These are phyloP conservation scores for Falco concolor DNA, from an alignment of 2,797 vertebrate genomes.

Conservation along the genomic window DNA sequence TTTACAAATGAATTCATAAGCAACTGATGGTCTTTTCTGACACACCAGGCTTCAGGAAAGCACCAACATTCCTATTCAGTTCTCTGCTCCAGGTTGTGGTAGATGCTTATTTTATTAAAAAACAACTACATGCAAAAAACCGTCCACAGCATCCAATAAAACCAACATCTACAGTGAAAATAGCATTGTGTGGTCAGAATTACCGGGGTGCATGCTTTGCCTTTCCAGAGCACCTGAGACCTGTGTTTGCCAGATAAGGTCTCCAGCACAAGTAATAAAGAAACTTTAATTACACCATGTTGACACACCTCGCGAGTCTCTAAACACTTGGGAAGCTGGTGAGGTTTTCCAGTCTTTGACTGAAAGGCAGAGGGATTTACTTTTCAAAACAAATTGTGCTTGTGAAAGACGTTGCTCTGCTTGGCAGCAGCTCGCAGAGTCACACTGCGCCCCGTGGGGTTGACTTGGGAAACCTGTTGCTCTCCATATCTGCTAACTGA, in stretches of 20 bases:
- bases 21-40: background rate
- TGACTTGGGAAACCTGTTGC: too few relatives aligned
- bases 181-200: fast-evolving
- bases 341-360: background rate
- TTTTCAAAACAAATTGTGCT: background rate
- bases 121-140: background rate
- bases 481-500: background rate
- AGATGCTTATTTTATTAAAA: background rate
- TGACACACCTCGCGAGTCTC: background rate
- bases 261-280: background rate
- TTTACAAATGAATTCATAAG: background rate
- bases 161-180: background rate
- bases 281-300: background rate
- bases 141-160: too few relatives aligned
- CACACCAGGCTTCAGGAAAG: background rate
- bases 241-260: background rate
- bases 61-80: background rate
- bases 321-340: too few relatives aligned
- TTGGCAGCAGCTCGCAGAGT: background rate
- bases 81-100: background rate
- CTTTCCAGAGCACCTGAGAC: background rate
- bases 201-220: background rate
- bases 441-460: fast-evolving
- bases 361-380: background rate
- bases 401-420: background rate